These are phyloP conservation scores for Drosophila suzukii DNA, from an alignment of 1,140 invertebrate species.

Conservation along the genomic window DNA sequence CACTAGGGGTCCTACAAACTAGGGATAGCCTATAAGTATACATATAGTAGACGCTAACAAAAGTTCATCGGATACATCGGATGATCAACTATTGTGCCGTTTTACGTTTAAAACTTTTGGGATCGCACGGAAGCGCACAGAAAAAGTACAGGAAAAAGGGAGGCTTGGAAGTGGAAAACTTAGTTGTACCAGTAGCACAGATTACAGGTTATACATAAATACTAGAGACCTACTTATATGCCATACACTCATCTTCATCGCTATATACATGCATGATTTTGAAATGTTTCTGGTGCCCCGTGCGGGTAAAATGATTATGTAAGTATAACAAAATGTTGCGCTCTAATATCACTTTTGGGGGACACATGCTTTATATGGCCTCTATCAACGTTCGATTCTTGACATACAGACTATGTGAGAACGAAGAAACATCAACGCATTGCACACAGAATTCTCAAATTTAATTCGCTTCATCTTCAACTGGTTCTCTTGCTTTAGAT, in stretches of 20 bases:
- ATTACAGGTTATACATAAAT: slow-evolving; percentile 52
- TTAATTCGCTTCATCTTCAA: slow-evolving; percentile 24
- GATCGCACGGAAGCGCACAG: slow-evolving; percentile 73
- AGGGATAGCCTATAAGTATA: slow-evolving; percentile 35
- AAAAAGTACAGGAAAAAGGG: background rate
- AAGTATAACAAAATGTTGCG: slow-evolving; percentile 55
- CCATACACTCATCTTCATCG: slow-evolving; percentile 16
- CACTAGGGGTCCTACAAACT: slow-evolving; percentile 52
- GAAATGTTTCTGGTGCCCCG: slow-evolving; percentile 44
- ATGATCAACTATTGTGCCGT: slow-evolving; percentile 22
- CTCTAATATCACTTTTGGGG: slow-evolving; percentile 57
- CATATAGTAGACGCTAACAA: slow-evolving; percentile 31
- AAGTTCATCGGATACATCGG: slow-evolving; percentile 8
- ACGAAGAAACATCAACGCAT: slow-evolving; percentile 35
- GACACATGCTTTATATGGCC: slow-evolving; percentile 52
- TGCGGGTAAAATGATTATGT: slow-evolving; percentile 52
- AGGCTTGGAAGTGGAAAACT: slow-evolving; percentile 34
- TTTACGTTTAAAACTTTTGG: slow-evolving; percentile 72
- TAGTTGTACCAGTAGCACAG: slow-evolving; percentile 61
- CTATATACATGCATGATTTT: slow-evolving; percentile 47
- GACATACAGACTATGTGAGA: slow-evolving; percentile 18
- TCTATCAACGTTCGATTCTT: slow-evolving; percentile 45
- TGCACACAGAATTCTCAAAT: slow-evolving; percentile 48
- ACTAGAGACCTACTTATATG: slow-evolving; percentile 50
- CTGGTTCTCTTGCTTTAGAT: slow-evolving; percentile 30